Base-by-base conservation (phyloP, 2,888 invertebrate species). In the Archips crataeganus region DNA sequence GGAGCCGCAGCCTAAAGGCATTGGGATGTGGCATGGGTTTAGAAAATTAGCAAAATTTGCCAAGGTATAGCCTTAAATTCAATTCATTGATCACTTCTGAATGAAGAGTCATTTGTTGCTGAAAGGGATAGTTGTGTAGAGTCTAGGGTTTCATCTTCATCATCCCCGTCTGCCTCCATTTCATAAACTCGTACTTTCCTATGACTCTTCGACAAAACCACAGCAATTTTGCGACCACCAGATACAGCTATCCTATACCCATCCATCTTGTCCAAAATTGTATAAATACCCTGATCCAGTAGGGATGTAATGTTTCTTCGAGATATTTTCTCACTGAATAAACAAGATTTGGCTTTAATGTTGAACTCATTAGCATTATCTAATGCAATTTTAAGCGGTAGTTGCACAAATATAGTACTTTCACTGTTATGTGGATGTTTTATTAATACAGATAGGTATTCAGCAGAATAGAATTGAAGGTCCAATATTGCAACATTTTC, bases 111-210 rank as follows among this genome's bases (percentile, higher is more conserved):
- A 23, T 74, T 68, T 13, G 73, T 69, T 32, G 60, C 61, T 32
- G 69, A 65, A 8, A 70, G 85, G 34, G 93, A 94, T 68, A 89
- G 89, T 45, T 92, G 89, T 51, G 94, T 94, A 3, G 87, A 89
- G 68, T 95, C 94, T 32, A 94, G 82, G n/a, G 91, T 91, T 71
- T 94, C 95, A 68, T 97, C 97, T 51, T 97, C 97, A 71, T 98
- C 98, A 77, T 99, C 98, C 36, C 98, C 98, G 84, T 98, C 98
- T 0, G 97, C 97, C 93, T 99, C 99, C 96, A 98, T 98, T 89
- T 99, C 98, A 86, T 98, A 98, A 64, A 98, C 95, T 76, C 98
- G 95, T 60, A 99, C 97, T 87, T 98, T 97, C 75, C 97, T 96
- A 70, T 95, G 94, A 81, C 96, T 97, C 79, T 97, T 97, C 15